Evolutionary conservation across 1,140 invertebrate species (phyloP).

Genomic region (Antheraea mylitta): DNA sequence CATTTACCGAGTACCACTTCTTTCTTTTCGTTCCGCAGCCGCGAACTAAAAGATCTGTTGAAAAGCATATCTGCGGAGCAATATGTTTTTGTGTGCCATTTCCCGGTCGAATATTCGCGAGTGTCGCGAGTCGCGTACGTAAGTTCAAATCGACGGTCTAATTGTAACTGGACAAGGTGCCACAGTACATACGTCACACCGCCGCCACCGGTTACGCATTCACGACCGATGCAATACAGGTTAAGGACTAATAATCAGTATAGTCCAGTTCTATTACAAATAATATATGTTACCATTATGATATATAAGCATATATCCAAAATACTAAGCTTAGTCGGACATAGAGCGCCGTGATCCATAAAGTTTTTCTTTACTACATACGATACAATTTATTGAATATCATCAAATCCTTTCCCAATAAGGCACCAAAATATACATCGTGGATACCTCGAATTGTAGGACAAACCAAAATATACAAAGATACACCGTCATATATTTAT

Average conservation of each 20-base stretch:
- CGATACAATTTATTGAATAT: too few species aligned
- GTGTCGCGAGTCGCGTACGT: constrained; percentile 22
- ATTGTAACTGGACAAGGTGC: constrained; percentile 35
- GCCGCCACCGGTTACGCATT: constrained; percentile 21
- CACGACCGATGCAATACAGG: constrained; percentile 30
- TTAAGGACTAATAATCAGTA: constrained; percentile 29
- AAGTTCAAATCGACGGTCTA: constrained; percentile 35
- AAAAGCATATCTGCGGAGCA: constrained; percentile 40
- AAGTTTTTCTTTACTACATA: too few species aligned
- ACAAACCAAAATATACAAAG: too few species aligned
- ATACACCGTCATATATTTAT: too few species aligned
- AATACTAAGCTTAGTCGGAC: too few species aligned
- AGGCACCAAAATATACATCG: too few species aligned
- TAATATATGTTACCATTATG: background rate
- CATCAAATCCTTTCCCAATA: too few species aligned
- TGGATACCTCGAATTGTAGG: too few species aligned
- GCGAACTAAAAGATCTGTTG: constrained; percentile 55
- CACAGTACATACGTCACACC: constrained; percentile 17
- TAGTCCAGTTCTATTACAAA: constrained; percentile 5
- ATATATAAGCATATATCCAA: background rate
- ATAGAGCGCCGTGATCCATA: too few species aligned
- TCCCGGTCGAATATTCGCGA: constrained; percentile 14
- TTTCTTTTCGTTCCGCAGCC: constrained; percentile 45
- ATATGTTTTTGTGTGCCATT: constrained; percentile 31
- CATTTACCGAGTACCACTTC: constrained; percentile 56